Conservation (phyloP, 2,888 invertebrate species). For the Hymenopus coronatus region DNA sequence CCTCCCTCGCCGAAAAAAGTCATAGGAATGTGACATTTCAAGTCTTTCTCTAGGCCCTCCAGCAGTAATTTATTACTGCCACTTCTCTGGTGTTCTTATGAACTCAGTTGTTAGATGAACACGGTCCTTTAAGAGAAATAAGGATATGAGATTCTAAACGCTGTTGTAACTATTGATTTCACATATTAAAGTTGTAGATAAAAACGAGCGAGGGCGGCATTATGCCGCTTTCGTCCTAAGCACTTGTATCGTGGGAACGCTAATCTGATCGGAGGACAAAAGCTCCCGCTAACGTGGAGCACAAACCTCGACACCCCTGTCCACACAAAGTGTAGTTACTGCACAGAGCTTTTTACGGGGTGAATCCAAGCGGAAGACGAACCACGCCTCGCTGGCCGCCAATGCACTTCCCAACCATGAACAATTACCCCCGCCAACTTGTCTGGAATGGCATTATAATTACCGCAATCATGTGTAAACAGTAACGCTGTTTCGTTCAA, state of each 20-base stretch:
- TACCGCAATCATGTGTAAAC: neutral
- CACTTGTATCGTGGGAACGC: neutral
- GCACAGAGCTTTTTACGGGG: neutral
- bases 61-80: no score
- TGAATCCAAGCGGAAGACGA: neutral
- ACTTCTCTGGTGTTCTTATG: no score
- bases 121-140: no score
- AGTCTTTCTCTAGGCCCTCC: no score
- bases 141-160: no score
- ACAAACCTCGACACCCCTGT: slow-evolving; percentile 18
- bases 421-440: neutral
- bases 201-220: neutral
- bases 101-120: no score
- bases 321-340: neutral
- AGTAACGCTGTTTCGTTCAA: neutral
- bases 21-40: no score
- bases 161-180: no score
- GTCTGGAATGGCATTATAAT: neutral
- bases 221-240: neutral
- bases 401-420: neutral
- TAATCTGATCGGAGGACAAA: neutral
- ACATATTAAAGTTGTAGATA: no score
- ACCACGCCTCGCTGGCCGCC: neutral
- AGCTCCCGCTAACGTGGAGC: neutral
- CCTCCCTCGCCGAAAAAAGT: no score